A percentile compares a stretch with the other conserved stretches of the same genome.
Conservation (phyloP, 2,797 vertebrate genomes). For the Catostomus latipinnis region DNA sequence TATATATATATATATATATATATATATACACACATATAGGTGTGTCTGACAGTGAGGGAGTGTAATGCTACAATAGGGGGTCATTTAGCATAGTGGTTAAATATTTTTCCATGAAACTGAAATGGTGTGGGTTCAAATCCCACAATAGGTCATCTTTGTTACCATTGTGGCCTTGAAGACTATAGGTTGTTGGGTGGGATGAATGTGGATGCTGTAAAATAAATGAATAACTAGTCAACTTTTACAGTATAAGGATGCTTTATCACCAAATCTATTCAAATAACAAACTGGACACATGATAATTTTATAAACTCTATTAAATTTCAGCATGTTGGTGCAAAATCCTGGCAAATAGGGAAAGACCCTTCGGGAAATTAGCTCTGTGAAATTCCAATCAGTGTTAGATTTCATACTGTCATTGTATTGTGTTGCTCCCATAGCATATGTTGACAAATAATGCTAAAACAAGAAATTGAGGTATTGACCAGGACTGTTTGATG, state of each 20-base stretch:
- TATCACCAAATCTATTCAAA: background rate
- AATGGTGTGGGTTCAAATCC: too few relatives aligned
- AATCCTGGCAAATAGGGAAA: conserved; percentile 46
- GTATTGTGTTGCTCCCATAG: conserved; percentile 45
- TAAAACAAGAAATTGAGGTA: conserved; percentile 32
- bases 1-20: too few relatives aligned
- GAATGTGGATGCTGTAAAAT: too few relatives aligned
- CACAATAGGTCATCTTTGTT: too few relatives aligned
- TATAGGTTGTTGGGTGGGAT: too few relatives aligned
- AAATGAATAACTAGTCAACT: too few relatives aligned
- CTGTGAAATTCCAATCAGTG: conserved; percentile 60
- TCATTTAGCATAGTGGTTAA: too few relatives aligned
- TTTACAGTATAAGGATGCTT: background rate
- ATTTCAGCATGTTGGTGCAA: conserved; percentile 39
- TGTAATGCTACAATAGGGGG: too few relatives aligned
- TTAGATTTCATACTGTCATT: conserved; percentile 52
- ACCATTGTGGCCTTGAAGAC: too few relatives aligned
- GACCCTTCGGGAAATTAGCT: conserved; percentile 55
- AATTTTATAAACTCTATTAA: conserved; percentile 38
- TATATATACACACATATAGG: background rate
- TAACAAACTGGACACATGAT: conserved; percentile 14
- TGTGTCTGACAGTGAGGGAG: background rate
- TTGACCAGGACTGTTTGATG: background rate
- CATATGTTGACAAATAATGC: conserved; percentile 57
- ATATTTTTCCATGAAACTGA: too few relatives aligned